Base-by-base conservation (phyloP, 2,888 invertebrate genomes). In the Agrochola lota region DNA sequence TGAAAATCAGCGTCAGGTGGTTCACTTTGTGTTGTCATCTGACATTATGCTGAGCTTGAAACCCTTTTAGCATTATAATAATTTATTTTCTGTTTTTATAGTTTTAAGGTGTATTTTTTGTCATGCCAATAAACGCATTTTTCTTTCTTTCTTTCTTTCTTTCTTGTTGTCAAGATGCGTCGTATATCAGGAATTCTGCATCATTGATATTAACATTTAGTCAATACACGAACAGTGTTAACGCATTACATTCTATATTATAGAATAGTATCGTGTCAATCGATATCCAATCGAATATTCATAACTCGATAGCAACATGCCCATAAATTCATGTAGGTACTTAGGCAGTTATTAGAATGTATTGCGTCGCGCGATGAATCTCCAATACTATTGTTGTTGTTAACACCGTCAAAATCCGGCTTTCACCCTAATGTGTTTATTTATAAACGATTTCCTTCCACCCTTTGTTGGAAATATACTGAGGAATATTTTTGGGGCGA, bases 381-480 rank as follows among this genome's bases (percentile, higher is more conserved):
- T 85, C 81, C 81, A 83, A 85, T 88, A 81, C 80, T 81, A 87
- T 87, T 87, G 88, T 90, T 90, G 88, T 86, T 92, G 91, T 91
- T 91, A 91, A 89, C 90, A 84, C 91, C 91, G 91, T 90, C 91
- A 90, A 93, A 94, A 87, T 94, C 94, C 93, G 94, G 95, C 95
- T 95, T 94, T 94, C 90, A 92, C 91, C 90, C 94, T 95, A 95
- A 95, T 95, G 95, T 94, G 94, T 94, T 95, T 94, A 92, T 91
- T 92, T 91, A 91, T 91, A 91, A 91, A 91, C 91, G 91, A 91
- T 91, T 90, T 93, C 91, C 90, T 91, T 88, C 88, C 86, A 89
- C 88, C 87, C 90, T 80, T 82, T 78, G 70, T 74, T 70, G 77
- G 4, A 83, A 88, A 92, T 63, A 71, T 85, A 93, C 90, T 76